Evolutionary conservation across 2,888 invertebrate genomes (phyloP).

Genomic region (Odontothrips loti): DNA sequence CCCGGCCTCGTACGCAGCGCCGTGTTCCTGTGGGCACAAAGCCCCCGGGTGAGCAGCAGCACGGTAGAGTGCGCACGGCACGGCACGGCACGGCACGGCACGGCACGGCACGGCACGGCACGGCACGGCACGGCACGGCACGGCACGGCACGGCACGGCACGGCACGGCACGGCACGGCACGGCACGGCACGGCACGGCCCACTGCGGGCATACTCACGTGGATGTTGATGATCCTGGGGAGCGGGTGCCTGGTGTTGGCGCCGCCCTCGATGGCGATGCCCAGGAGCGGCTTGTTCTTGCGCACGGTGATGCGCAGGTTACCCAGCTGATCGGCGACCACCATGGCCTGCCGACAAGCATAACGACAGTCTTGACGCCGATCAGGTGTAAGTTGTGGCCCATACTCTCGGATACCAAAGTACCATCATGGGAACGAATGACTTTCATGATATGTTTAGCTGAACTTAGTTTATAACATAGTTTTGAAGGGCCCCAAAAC

Average conservation of each 20-base stretch:
- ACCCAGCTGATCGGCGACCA: slow-evolving; percentile 80
- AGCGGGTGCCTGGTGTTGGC: slow-evolving; percentile 92
- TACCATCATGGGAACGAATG: no score
- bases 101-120: no score
- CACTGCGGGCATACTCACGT: slow-evolving; percentile 59
- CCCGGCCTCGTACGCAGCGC: slow-evolving; percentile 88
- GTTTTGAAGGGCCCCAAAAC: neutral
- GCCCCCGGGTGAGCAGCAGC: no score
- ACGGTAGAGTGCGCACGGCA: no score
- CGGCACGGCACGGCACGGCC: no score
- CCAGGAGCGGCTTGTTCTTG: slow-evolving; percentile 90
- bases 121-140: no score
- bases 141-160: no score
- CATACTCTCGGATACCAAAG: no score
- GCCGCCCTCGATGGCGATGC: slow-evolving; percentile 96
- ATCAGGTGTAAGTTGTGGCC: no score
- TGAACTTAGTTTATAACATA: neutral
- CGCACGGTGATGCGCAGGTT: slow-evolving; percentile 84
- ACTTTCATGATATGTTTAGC: no score
- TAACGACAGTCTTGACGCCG: neutral
- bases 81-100: no score
- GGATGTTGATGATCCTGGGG: slow-evolving; percentile 93
- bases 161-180: no score
- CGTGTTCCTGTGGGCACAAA: slow-evolving; percentile 68
- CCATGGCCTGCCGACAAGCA: slow-evolving; percentile 50